A percentile compares a stretch with the other conserved stretches of the same genome.
These are phyloP conservation scores for Zaprionus davidi DNA, from an alignment of 1,140 invertebrate species.

Conservation along the genomic window DNA sequence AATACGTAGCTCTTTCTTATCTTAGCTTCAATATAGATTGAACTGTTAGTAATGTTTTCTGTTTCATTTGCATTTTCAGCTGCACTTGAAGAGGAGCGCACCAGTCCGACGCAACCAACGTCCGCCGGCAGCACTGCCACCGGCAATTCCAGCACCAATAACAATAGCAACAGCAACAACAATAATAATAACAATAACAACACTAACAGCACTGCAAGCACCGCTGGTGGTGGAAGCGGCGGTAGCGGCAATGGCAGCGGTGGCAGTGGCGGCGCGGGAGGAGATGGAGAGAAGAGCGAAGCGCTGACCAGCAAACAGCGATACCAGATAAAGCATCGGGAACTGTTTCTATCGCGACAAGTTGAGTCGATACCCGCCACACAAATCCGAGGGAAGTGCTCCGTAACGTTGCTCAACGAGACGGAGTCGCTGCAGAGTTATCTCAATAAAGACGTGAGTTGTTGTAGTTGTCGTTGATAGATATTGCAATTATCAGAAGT, in stretches of 20 bases:
- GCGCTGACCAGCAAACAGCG: constrained; percentile 90
- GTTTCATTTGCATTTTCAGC: constrained; percentile 52
- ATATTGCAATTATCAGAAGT: neutral
- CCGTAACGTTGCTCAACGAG: constrained; percentile 98
- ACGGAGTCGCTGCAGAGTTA: constrained; percentile 98
- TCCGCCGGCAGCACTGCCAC: constrained; percentile 82
- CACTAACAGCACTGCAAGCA: constrained; percentile 47
- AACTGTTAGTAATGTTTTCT: constrained; percentile 3
- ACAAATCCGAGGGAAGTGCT: constrained; percentile 99
- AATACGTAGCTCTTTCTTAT: neutral
- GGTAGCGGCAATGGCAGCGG: neutral
- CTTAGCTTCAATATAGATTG: neutral
- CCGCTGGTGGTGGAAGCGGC: constrained; percentile 49
- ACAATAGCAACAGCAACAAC: constrained; percentile 31
- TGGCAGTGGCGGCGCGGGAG: constrained; percentile 1
- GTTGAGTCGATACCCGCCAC: constrained; percentile 99
- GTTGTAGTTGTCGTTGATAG: constrained; percentile 50
- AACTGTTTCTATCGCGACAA: constrained; percentile 98
- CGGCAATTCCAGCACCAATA: constrained; percentile 54
- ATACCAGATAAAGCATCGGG: constrained; percentile 98
- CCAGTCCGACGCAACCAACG: constrained; percentile 70
- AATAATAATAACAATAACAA: constrained; percentile 51
- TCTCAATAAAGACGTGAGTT: constrained; percentile 96
- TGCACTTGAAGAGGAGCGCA: constrained; percentile 85
- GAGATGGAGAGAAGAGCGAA: constrained; percentile 74